Base-by-base conservation (phyloP, 2,888 invertebrate genomes). In the Cylindroiulus punctatus region DNA sequence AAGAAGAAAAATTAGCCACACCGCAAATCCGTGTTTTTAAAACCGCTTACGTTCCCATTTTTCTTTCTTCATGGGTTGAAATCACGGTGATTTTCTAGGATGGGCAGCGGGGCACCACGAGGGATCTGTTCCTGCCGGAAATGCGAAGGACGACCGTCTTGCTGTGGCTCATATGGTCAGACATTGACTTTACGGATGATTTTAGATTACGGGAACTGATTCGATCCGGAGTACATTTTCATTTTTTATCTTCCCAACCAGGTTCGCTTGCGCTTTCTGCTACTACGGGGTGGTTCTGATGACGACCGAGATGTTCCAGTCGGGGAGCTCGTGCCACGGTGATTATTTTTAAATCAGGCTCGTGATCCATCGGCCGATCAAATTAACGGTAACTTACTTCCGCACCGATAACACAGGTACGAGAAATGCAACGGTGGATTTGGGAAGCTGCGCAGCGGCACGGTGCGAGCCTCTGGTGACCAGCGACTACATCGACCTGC, bases 261-360 rank as follows among this genome's bases (percentile, higher is more conserved):
- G 96, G 96, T 95, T 96, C 93, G 93, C 96, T 0, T 97, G 97
- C 91, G 97, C 98, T 0, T 98, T 98, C 92, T 96, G 97, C 90
- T 98, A 98, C 91, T 98, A 98, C 90, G 98, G 98, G 0, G 93
- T 98, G 57, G 98, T 98, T 10, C 91, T 98, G 87, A 96, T 98
- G 95, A 97, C 98, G 0, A 98, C 98, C 0, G 97, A 98, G 90
- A 91, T 98, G 86, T 96, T 97, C 91, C 95, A 96, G 90, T 93
- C 94, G 32, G 90, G 90, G 52, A 91, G 91, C 88, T 90, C 89
- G 85, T 92, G 92, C 86, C 91, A 91, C 88, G 89, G 88, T 87
- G 76, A 36, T 4, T 36, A 36, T 36, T 36, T 36, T 36, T 36
- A 4, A 36, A 36, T 36, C 36, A 4, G 36, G 7, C 36, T 2